These are phyloP conservation scores for Tylochromis polylepis DNA, from an alignment of 2,113 vertebrate species.

Conservation along the genomic window DNA sequence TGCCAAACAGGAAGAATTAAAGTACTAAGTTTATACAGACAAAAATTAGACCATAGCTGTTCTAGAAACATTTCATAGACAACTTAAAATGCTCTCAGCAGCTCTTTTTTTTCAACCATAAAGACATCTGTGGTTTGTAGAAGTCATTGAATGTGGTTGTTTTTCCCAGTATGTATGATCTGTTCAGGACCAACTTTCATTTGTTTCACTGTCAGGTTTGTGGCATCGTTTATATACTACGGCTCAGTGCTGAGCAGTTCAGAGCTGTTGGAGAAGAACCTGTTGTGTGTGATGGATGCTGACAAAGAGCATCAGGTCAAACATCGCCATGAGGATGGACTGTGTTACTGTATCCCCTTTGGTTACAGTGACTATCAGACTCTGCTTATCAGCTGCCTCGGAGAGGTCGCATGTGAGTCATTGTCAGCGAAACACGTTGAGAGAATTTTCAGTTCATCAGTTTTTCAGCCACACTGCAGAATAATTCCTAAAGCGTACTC, in stretches of 20 bases:
- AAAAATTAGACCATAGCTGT: neutral
- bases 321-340: slow-evolving; percentile 56
- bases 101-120: fast-evolving
- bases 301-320: slow-evolving; percentile 17
- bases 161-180: neutral
- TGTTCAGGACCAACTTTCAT: neutral
- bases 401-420: slow-evolving; percentile 84
- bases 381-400: slow-evolving; percentile 87
- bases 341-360: slow-evolving; percentile 84
- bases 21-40: neutral
- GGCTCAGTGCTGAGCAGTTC: slow-evolving; percentile 88
- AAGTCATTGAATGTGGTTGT: neutral
- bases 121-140: neutral
- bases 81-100: neutral
- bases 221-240: slow-evolving; percentile 89
- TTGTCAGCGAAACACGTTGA: neutral
- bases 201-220: slow-evolving; percentile 76
- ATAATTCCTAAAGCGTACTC: neutral
- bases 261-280: slow-evolving; percentile 84
- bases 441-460: neutral
- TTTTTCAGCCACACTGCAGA: neutral
- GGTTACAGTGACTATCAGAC: slow-evolving; percentile 79
- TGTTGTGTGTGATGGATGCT: slow-evolving; percentile 69
- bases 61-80: neutral
- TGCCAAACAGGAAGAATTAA: neutral